Conservation (phyloP, 2,797 vertebrate genomes). For the Hapalemur alaotrensis region DNA sequence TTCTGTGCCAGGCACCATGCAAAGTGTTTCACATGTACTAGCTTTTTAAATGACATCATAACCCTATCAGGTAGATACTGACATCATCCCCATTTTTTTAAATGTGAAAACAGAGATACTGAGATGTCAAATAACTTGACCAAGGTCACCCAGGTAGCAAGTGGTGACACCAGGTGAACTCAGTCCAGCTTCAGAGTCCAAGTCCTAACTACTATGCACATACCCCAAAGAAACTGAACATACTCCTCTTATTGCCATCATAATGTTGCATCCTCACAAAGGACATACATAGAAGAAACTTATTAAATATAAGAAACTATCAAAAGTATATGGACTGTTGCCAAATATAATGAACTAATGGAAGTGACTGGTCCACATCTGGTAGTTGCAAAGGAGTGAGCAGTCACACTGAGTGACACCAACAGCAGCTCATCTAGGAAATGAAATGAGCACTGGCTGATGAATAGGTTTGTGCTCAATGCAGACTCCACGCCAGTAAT, state of each 20-base stretch:
- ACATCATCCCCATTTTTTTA: neutral
- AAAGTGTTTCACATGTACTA: accelerated
- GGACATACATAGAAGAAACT: neutral
- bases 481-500: no score
- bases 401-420: accelerated
- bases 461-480: no score
- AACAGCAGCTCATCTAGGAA: neutral
- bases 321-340: neutral
- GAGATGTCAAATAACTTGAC: neutral
- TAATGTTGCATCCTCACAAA: neutral
- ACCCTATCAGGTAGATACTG: neutral
- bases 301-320: neutral
- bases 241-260: neutral
- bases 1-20: accelerated
- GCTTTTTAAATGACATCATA: neutral
- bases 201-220: neutral
- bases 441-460: accelerated
- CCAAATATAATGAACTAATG: neutral
- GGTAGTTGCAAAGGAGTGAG: neutral
- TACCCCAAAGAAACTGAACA: neutral
- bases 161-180: neutral
- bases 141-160: neutral
- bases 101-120: neutral
- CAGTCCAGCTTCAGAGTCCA: neutral
- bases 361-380: neutral